These are phyloP conservation scores for Gnathonemus longibarbis DNA, from an alignment of 2,113 vertebrate species.

Conservation along the genomic window DNA sequence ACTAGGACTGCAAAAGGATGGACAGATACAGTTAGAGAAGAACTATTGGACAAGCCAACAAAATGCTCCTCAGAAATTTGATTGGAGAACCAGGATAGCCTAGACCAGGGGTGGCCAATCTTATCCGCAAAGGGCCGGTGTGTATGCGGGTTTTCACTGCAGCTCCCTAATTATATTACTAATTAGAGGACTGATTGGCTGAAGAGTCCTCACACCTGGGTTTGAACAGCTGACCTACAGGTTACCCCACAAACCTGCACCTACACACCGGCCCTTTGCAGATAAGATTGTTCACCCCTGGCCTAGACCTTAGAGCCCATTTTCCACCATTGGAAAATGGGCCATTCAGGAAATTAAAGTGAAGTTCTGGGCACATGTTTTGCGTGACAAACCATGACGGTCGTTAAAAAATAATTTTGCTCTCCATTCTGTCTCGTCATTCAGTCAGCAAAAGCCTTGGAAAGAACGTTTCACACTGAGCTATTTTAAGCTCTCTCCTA, in stretches of 20 bases:
- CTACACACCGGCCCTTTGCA: too few relatives aligned
- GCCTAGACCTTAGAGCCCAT: not conserved
- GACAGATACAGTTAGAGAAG: not conserved
- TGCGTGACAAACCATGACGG: not conserved
- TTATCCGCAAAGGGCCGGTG: too few relatives aligned
- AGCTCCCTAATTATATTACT: too few relatives aligned
- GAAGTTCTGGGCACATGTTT: not conserved
- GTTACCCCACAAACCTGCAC: too few relatives aligned
- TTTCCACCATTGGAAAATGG: not conserved
- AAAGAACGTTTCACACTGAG: not conserved
- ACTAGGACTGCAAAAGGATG: not conserved
- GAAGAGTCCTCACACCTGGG: too few relatives aligned
- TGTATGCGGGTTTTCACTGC: too few relatives aligned
- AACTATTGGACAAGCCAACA: not conserved
- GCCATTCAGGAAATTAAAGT: not conserved
- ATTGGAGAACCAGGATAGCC: not conserved
- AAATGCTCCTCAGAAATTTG: not conserved
- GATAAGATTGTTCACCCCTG: too few relatives aligned
- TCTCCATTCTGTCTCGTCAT: not conserved
- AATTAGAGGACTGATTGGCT: too few relatives aligned
- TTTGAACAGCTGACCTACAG: too few relatives aligned
- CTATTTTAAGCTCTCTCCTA: not conserved
- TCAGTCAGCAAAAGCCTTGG: not conserved
- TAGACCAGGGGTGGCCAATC: too few relatives aligned
- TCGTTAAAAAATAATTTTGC: not conserved